Percentiles rank a stretch among this genome's conserved stretches.
phyloP scores from a whole-genome alignment of 2,888 invertebrate species.

The Chrysolina haemoptera region DNA sequence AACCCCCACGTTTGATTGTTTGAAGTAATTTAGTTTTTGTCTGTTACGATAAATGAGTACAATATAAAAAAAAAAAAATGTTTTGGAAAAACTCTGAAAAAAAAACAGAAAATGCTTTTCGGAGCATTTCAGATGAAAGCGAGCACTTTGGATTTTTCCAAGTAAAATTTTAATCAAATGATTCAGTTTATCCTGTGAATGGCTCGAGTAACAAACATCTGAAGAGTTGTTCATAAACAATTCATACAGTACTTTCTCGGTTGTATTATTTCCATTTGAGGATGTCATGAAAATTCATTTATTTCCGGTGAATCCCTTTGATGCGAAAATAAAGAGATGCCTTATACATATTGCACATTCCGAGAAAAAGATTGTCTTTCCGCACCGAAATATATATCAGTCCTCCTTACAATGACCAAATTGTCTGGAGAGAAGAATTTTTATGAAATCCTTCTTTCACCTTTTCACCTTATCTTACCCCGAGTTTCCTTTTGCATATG shows the following conservation, averaged over 20 bases:
- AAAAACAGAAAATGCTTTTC: no score
- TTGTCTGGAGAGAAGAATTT: neutral
- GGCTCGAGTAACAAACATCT: no score
- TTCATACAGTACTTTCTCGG: neutral
- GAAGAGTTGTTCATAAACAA: neutral
- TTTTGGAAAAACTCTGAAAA: no score
- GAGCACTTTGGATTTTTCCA: no score
- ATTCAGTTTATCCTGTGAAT: no score
- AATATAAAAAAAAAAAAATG: no score
- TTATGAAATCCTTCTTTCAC: conserved; percentile 5
- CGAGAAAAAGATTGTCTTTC: neutral
- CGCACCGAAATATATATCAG: neutral
- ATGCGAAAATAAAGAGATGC: no score
- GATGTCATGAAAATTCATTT: neutral
- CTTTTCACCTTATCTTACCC: neutral
- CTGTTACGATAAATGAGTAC: no score
- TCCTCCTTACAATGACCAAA: neutral
- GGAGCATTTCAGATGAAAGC: no score
- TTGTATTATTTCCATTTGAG: neutral
- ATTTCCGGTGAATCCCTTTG: neutral
- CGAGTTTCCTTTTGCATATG: neutral
- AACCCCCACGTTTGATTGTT: no score
- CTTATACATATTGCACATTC: neutral
- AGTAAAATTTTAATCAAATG: no score
- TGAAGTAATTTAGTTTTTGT: no score